Percentiles rank a stretch among this genome's conserved stretches.
These are phyloP conservation scores for Drosophila histrio DNA, from an alignment of 2,888 invertebrate genomes.

Conservation along the genomic window DNA sequence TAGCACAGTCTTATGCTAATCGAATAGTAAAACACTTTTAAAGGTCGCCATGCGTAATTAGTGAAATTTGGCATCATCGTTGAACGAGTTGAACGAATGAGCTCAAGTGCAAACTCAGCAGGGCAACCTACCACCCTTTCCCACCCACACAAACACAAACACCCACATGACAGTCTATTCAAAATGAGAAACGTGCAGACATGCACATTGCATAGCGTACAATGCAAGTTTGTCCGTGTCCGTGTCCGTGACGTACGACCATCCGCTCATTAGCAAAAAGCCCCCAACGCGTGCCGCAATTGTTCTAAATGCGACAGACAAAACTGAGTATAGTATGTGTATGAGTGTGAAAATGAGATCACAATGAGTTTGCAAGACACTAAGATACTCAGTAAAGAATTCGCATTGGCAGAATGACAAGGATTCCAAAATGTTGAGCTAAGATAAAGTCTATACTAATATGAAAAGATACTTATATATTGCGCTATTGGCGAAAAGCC, in stretches of 20 bases:
- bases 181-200: slow-evolving; percentile 61
- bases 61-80: slow-evolving; percentile 74
- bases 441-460: not conserved
- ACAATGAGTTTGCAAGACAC: slow-evolving; percentile 1
- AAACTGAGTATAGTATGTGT: not conserved
- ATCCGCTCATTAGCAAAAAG: slow-evolving; percentile 73
- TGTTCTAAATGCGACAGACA: slow-evolving; percentile 61
- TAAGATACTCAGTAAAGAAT: slow-evolving; percentile 20
- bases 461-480: no score
- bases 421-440: not conserved
- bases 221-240: slow-evolving; percentile 51
- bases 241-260: slow-evolving; percentile 56
- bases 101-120: slow-evolving; percentile 54
- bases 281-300: slow-evolving; percentile 52
- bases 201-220: slow-evolving; percentile 30
- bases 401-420: not conserved
- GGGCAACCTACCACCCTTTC: slow-evolving; percentile 4
- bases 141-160: slow-evolving; percentile 3
- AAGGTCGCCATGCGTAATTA: slow-evolving; percentile 69
- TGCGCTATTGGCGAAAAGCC: no score
- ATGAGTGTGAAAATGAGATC: slow-evolving; percentile 33
- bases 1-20: slow-evolving; percentile 53
- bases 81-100: slow-evolving; percentile 42
- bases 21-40: slow-evolving; percentile 45
- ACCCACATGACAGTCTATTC: slow-evolving; percentile 40